A percentile compares a stretch with the other conserved stretches of the same genome.
Evolutionary conservation across 1,140 invertebrate species (phyloP).

Genomic region (Conus ventricosus): DNA sequence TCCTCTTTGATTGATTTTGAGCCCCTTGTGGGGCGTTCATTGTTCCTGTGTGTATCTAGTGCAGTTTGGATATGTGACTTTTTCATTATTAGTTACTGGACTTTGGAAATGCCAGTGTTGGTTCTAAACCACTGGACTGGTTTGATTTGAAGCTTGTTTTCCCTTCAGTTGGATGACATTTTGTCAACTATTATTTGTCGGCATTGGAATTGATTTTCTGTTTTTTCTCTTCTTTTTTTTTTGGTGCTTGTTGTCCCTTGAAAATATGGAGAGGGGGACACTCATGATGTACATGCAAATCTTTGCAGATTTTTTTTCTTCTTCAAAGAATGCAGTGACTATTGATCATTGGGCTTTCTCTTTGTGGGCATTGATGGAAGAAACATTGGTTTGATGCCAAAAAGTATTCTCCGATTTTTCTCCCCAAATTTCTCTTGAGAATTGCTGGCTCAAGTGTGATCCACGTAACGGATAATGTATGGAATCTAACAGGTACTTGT

Average conservation of each 20-base stretch:
- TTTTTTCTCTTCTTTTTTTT: neutral
- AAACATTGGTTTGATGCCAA: too few relatives aligned
- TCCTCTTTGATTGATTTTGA: neutral
- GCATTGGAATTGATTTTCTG: conserved; percentile 2
- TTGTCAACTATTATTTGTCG: conserved; percentile 14
- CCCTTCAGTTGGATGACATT: neutral
- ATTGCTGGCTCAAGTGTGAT: neutral
- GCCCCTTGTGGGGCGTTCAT: neutral
- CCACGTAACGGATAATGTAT: too few relatives aligned
- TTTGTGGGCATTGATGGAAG: too few relatives aligned
- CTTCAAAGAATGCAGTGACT: neutral
- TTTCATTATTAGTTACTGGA: neutral
- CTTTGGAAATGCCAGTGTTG: neutral
- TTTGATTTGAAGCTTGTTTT: neutral
- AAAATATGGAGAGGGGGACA: neutral
- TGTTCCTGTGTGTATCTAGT: neutral
- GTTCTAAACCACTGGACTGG: neutral
- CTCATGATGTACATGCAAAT: neutral
- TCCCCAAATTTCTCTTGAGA: too few relatives aligned
- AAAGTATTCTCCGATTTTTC: too few relatives aligned
- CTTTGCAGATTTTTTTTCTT: neutral
- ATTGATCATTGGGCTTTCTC: too few relatives aligned
- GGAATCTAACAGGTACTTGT: too few relatives aligned
- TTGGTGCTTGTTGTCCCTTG: neutral
- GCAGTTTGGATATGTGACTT: neutral